phyloP scores from a whole-genome alignment of 2,888 invertebrate species.

The Calliphora vomitoria region DNA sequence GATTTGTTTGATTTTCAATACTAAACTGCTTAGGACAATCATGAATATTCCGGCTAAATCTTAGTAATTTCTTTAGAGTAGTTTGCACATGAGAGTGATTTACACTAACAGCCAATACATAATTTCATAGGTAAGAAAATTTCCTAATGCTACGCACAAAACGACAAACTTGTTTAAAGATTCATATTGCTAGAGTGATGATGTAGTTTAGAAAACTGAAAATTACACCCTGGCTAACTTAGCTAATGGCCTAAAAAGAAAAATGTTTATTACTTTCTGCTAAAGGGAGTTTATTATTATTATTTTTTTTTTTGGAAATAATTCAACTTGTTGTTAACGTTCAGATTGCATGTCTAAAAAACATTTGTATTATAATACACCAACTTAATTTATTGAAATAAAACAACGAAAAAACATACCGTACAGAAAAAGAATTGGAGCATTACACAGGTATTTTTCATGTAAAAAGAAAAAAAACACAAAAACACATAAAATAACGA shows the following conservation, averaged over 20 bases:
- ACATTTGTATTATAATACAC: background rate
- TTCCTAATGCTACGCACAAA: too few relatives aligned
- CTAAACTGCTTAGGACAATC: too few relatives aligned
- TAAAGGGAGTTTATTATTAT: background rate
- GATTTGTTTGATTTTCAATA: too few relatives aligned
- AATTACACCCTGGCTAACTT: background rate
- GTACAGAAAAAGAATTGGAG: background rate
- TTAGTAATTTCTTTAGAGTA: too few relatives aligned
- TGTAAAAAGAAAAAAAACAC: background rate
- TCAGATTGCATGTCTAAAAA: conserved; percentile 14
- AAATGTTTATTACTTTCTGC: background rate
- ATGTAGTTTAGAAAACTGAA: background rate
- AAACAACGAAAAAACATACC: background rate
- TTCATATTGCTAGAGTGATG: too few relatives aligned
- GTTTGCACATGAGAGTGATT: too few relatives aligned
- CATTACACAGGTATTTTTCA: conserved; percentile 2
- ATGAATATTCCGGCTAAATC: too few relatives aligned
- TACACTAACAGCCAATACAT: too few relatives aligned
- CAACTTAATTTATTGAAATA: background rate
- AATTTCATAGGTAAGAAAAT: too few relatives aligned
- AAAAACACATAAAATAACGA: background rate
- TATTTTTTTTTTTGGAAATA: conserved; percentile 8
- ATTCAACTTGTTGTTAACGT: background rate
- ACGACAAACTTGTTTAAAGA: too few relatives aligned
- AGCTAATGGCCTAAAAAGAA: conserved; percentile 1